Evolutionary conservation across 1,140 invertebrate genomes (phyloP).

Genomic region (Diachasmimorpha longicaudata): DNA sequence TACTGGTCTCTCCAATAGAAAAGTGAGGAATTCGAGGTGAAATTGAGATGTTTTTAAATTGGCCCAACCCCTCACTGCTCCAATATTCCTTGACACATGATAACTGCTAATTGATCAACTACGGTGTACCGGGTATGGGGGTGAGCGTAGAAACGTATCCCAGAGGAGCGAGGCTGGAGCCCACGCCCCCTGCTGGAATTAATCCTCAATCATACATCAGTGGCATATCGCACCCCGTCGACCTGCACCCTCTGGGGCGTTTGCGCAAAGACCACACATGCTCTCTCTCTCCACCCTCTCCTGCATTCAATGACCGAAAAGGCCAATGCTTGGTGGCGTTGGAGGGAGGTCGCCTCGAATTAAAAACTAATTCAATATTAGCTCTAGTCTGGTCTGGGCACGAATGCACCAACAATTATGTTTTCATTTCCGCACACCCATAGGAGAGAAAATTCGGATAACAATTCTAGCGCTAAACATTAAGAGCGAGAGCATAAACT

Average conservation of each 20-base stretch:
- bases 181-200: constrained; percentile 34
- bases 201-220: constrained; percentile 41
- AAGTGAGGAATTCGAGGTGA: constrained; percentile 54
- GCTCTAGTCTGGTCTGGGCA: constrained; percentile 33
- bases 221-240: constrained; percentile 14
- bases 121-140: background rate
- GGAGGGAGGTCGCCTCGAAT: constrained; percentile 29
- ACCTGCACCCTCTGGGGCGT: constrained; percentile 27
- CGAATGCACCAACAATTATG: constrained; percentile 31
- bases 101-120: constrained; percentile 30
- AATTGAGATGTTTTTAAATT: too few relatives aligned
- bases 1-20: too few relatives aligned
- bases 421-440: constrained; percentile 8
- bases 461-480: too few relatives aligned
- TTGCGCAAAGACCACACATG: constrained; percentile 27
- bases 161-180: constrained; percentile 26
- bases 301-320: background rate
- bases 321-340: background rate
- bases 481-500: too few relatives aligned
- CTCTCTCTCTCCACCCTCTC: background rate
- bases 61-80: too few relatives aligned
- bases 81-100: constrained; percentile 36
- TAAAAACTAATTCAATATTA: constrained; percentile 54
- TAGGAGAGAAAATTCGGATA: too few relatives aligned
- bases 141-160: constrained; percentile 30